phyloP scores from a whole-genome alignment of 2,797 vertebrate species.

The Argentina silus region DNA sequence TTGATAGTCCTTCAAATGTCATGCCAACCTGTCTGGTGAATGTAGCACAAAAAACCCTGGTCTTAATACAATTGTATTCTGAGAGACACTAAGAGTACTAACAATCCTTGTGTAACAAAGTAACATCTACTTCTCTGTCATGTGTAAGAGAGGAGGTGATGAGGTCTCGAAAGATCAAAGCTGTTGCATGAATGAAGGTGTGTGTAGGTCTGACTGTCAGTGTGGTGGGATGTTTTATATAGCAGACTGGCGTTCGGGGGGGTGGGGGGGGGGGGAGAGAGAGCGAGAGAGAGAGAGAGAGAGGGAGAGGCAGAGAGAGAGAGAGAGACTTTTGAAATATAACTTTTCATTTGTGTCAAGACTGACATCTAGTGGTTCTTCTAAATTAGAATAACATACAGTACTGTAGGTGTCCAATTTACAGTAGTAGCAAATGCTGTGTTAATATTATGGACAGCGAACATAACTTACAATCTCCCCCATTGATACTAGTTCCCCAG shows the following conservation, averaged over 20 bases:
- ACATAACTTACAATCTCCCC: background rate
- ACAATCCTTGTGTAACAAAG: too few relatives aligned
- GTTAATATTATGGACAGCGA: too few relatives aligned
- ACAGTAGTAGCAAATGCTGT: background rate
- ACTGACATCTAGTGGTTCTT: conserved; percentile 68
- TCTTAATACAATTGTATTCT: too few relatives aligned
- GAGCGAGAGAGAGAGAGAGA: background rate
- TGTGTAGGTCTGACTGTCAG: conserved; percentile 64
- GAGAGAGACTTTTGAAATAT: conserved; percentile 4
- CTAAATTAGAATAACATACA: background rate
- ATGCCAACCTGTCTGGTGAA: conserved; percentile 44
- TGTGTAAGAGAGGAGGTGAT: background rate
- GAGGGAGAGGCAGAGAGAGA: background rate
- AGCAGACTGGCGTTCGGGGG: conserved; percentile 42
- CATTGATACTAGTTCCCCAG: background rate
- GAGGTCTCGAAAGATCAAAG: background rate
- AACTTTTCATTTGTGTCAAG: conserved; percentile 61
- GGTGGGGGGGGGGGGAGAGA: background rate
- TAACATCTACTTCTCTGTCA: conserved; percentile 20
- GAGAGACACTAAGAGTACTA: too few relatives aligned
- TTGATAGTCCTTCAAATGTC: conserved; percentile 47
- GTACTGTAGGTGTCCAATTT: background rate
- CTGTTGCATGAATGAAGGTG: conserved; percentile 44
- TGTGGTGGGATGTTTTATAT: conserved; percentile 69
- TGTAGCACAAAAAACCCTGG: conserved; percentile 15